Evolutionary conservation across 2,797 vertebrate genomes (phyloP).

Genomic region (Gallinago stenura): DNA sequence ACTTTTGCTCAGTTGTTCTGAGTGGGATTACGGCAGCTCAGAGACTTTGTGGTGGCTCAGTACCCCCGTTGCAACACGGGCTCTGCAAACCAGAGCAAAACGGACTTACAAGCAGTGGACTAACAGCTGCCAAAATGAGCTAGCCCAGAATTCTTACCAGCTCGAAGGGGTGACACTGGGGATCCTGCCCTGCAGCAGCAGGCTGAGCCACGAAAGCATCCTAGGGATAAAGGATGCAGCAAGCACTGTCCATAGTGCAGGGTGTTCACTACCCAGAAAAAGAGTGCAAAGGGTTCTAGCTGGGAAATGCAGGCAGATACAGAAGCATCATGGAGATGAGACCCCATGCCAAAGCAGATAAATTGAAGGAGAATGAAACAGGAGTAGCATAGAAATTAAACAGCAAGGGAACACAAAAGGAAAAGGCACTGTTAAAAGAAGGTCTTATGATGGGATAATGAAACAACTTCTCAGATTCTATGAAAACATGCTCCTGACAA

Average conservation of each 20-base stretch:
- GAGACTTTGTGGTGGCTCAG: not conserved
- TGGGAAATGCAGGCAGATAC: not conserved
- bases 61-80: not conserved
- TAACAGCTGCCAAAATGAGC: rapidly evolving
- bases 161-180: rapidly evolving
- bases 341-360: not conserved
- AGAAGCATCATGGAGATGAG: not conserved
- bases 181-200: not conserved
- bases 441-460: not conserved
- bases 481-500: not conserved
- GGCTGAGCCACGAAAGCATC: not conserved
- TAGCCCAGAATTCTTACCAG: not conserved
- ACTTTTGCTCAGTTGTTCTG: not conserved
- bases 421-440: not conserved
- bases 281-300: not conserved
- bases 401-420: not conserved
- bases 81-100: not conserved
- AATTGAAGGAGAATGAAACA: not conserved
- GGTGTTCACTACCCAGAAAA: not conserved
- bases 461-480: not conserved
- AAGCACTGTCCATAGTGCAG: not conserved
- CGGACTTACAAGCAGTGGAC: not conserved
- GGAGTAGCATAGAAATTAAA: not conserved
- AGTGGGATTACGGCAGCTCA: not conserved
- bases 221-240: not conserved